Percentiles rank a stretch among this genome's conserved stretches.
Evolutionary conservation across 2,113 vertebrate genomes (phyloP).

Genomic region (Oreocharis arfaki): DNA sequence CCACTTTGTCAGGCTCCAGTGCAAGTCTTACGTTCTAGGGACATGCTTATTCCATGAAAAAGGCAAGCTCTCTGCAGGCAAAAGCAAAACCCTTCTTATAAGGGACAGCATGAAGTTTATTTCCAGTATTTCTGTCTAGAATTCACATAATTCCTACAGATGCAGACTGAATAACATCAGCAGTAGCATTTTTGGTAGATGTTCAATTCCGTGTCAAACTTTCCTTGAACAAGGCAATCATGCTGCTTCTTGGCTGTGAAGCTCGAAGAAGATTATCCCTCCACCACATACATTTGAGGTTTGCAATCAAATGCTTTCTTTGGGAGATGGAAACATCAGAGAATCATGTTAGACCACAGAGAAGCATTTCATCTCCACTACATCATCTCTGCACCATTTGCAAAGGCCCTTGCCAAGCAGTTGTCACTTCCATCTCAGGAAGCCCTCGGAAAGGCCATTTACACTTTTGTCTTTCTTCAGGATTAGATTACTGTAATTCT

Average conservation of each 20-base stretch:
- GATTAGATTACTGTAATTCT: conserved; percentile 69
- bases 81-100: background rate
- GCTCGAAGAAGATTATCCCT: background rate
- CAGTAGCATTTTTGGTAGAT: background rate
- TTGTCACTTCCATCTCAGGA: conserved; percentile 56
- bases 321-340: background rate
- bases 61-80: background rate
- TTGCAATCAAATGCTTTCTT: background rate
- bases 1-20: background rate
- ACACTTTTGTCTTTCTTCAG: conserved; percentile 61
- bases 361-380: background rate
- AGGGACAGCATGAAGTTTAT: background rate
- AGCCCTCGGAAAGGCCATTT: conserved; percentile 56
- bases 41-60: background rate
- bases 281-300: background rate
- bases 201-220: background rate
- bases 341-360: background rate
- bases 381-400: background rate
- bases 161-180: background rate
- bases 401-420: conserved; percentile 27
- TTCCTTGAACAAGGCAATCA: background rate
- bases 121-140: background rate
- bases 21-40: background rate
- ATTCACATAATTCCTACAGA: background rate
- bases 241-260: background rate